These are phyloP conservation scores for Theretra japonica DNA, from an alignment of 2,888 invertebrate species.

Conservation along the genomic window DNA sequence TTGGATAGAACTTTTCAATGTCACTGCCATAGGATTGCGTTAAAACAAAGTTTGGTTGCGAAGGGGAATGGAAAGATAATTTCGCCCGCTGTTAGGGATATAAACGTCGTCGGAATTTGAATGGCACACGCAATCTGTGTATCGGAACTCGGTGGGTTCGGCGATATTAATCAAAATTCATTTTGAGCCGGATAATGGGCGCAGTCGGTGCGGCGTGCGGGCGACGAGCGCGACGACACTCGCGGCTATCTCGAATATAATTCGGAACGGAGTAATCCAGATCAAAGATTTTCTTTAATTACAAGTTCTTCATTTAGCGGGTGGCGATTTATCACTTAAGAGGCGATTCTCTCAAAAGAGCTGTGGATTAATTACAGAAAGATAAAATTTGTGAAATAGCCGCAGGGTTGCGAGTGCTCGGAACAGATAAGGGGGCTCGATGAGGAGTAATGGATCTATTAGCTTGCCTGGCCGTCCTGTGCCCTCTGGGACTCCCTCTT, in stretches of 20 bases:
- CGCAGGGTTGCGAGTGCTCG: slow-evolving; percentile 70
- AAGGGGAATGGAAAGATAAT: not conserved
- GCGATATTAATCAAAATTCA: slow-evolving; percentile 44
- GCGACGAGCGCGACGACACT: slow-evolving; percentile 33
- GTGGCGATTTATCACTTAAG: slow-evolving; percentile 75
- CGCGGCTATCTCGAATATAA: slow-evolving; percentile 49
- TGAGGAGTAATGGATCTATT: slow-evolving; percentile 76
- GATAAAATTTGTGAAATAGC: slow-evolving; percentile 80
- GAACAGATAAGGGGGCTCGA: slow-evolving; percentile 72
- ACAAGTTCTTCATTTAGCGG: slow-evolving; percentile 70
- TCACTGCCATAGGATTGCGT: not conserved
- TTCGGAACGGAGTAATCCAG: slow-evolving; percentile 63
- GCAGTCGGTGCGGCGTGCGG: not conserved
- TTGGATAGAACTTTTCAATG: too few species aligned
- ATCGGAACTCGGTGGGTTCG: slow-evolving; percentile 22
- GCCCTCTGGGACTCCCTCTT: slow-evolving; percentile 52
- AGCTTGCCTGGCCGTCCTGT: slow-evolving; percentile 57
- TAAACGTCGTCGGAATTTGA: slow-evolving; percentile 10
- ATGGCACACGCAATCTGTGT: slow-evolving; percentile 18
- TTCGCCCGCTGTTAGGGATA: not conserved
- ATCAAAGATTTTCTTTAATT: slow-evolving; percentile 77
- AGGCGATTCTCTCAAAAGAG: slow-evolving; percentile 72
- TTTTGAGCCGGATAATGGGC: slow-evolving; percentile 45
- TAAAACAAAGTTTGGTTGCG: not conserved
- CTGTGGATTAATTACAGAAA: slow-evolving; percentile 79